These are phyloP conservation scores for Anas platyrhynchos DNA, from an alignment of 2,113 vertebrate species.

Conservation along the genomic window DNA sequence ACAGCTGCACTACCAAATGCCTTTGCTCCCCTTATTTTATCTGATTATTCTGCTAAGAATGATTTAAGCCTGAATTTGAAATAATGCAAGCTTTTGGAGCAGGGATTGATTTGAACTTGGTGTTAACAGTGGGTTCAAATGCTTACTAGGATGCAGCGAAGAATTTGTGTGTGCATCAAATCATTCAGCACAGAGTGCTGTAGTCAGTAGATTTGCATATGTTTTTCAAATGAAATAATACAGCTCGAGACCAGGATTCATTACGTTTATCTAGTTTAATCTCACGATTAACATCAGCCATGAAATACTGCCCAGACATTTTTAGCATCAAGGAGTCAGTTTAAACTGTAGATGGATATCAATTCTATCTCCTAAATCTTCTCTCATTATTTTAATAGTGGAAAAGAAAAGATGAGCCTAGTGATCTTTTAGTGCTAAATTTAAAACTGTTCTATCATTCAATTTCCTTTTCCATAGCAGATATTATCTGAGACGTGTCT, in stretches of 20 bases:
- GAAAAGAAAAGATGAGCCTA: neutral
- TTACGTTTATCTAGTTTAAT: neutral
- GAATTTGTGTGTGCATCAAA: neutral
- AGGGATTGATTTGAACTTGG: neutral
- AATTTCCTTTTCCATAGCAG: neutral
- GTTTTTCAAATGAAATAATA: neutral
- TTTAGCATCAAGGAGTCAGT: neutral
- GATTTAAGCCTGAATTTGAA: neutral
- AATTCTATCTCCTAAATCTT: neutral
- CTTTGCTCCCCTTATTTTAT: neutral
- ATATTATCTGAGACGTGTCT: neutral
- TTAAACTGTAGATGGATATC: neutral
- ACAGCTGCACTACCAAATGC: neutral
- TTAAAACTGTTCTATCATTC: neutral
- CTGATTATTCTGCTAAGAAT: neutral
- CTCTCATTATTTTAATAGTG: neutral
- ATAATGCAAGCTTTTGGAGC: neutral
- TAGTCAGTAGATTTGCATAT: neutral
- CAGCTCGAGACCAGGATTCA: neutral
- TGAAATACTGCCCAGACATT: neutral
- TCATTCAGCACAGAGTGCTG: neutral
- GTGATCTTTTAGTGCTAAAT: neutral
- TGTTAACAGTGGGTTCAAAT: neutral
- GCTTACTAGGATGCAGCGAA: neutral
- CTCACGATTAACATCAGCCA: neutral